These are phyloP conservation scores for Chloebia gouldiae DNA, from an alignment of 2,113 vertebrate genomes.

Conservation along the genomic window DNA sequence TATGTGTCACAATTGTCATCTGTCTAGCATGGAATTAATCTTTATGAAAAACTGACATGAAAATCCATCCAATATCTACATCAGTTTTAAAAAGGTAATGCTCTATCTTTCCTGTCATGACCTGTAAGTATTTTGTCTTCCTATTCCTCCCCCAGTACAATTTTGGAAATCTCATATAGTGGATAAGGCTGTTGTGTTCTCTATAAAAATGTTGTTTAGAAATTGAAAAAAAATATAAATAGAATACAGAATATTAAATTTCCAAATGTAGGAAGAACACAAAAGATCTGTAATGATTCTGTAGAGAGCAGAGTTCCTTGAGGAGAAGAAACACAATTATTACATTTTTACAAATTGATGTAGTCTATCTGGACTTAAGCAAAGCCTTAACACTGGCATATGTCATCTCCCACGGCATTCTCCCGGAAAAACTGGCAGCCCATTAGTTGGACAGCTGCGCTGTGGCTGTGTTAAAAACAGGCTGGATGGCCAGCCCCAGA, in stretches of 20 bases:
- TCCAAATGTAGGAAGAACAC: not conserved
- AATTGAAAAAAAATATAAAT: not conserved
- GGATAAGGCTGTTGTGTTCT: not conserved
- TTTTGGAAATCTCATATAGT: not conserved
- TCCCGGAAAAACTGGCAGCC: not conserved
- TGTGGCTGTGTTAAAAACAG: fast-evolving
- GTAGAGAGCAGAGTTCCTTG: not conserved
- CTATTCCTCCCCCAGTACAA: not conserved
- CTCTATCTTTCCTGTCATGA: not conserved
- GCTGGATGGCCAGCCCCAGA: not conserved
- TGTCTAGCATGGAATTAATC: not conserved
- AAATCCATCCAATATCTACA: not conserved
- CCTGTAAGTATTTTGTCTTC: not conserved
- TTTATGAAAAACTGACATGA: not conserved
- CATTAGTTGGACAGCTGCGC: not conserved
- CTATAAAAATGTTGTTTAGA: not conserved
- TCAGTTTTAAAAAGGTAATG: not conserved
- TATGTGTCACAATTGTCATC: not conserved
- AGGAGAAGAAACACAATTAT: not conserved
- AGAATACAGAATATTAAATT: not conserved
- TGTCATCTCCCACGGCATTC: not conserved
- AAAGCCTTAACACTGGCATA: not conserved
- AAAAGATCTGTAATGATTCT: not conserved
- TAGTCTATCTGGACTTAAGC: not conserved
- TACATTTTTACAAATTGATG: not conserved